Conservation (phyloP, 2,888 invertebrate species). For the Drepana falcataria region DNA sequence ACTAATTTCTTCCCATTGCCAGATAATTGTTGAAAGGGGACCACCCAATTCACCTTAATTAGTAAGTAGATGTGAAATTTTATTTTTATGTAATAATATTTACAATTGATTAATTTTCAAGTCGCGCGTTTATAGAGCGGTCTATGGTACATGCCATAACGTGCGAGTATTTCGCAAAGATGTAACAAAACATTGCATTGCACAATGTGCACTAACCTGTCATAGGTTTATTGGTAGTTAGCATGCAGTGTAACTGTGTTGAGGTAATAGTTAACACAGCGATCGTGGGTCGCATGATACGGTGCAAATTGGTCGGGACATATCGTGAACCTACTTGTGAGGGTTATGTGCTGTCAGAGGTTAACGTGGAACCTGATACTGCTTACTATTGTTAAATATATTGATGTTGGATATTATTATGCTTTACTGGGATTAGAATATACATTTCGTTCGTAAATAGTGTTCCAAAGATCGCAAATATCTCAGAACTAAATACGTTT, state of each 20-base stretch:
- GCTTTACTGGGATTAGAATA: too few relatives aligned
- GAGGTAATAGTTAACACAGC: slow-evolving; percentile 42
- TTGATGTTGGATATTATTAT: neutral
- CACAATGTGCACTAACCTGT: slow-evolving; percentile 30
- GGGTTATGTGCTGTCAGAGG: neutral
- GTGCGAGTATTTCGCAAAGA: slow-evolving; percentile 21
- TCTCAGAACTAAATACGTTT: too few relatives aligned
- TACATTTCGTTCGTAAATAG: too few relatives aligned
- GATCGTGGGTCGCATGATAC: slow-evolving; percentile 17
- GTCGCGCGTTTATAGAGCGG: neutral
- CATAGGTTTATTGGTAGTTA: slow-evolving; percentile 42
- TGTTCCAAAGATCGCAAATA: too few relatives aligned
- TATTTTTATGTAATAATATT: neutral
- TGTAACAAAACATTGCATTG: slow-evolving; percentile 30
- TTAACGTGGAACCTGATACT: neutral
- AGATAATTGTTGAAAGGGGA: too few relatives aligned
- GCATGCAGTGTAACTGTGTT: slow-evolving; percentile 45
- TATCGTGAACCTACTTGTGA: slow-evolving; percentile 5
- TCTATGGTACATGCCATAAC: neutral
- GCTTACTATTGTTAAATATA: neutral
- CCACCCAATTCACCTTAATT: too few relatives aligned
- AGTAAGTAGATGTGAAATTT: too few relatives aligned
- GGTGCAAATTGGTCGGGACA: slow-evolving; percentile 25
- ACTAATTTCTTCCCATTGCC: too few relatives aligned
- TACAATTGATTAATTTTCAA: neutral